Percentiles rank a stretch among this genome's conserved stretches.
phyloP scores from a whole-genome alignment of 2,888 invertebrate species.

The Andrena dorsata region DNA sequence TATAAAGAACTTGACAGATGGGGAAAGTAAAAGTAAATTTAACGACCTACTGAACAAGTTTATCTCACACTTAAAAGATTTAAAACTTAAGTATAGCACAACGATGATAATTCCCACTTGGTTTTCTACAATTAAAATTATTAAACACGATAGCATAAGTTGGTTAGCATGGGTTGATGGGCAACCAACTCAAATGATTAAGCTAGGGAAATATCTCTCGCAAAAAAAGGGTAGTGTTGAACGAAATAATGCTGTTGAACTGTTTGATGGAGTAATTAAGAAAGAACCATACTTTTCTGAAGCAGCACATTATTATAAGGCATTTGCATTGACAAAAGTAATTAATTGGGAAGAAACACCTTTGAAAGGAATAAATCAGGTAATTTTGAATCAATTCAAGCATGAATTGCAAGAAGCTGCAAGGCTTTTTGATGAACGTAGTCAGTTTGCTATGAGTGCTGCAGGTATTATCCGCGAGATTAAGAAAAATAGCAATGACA shows the following conservation, averaged over 20 bases:
- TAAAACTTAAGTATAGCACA: neutral
- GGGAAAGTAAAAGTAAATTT: neutral
- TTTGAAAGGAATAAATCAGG: neutral
- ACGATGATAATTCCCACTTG: too few species aligned
- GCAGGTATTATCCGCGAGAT: conserved; percentile 58
- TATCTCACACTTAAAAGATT: conserved; percentile 6
- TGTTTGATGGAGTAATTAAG: conserved; percentile 71
- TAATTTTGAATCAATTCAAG: neutral
- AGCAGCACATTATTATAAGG: conserved; percentile 76
- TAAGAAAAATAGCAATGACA: conserved; percentile 57
- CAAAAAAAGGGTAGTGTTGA: conserved; percentile 38
- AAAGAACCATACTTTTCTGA: conserved; percentile 71
- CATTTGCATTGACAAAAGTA: conserved; percentile 52
- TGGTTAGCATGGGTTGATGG: conserved; percentile 35
- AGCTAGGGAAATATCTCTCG: conserved; percentile 58
- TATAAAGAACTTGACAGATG: neutral
- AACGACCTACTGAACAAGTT: neutral
- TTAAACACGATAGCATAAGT: neutral
- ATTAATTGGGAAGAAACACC: conserved; percentile 13
- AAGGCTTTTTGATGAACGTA: conserved; percentile 15
- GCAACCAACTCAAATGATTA: conserved; percentile 61
- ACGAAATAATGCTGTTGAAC: conserved; percentile 66
- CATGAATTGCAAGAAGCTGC: conserved; percentile 17
- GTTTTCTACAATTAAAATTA: too few species aligned
- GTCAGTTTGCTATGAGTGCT: conserved; percentile 23